Evolutionary conservation across 2,113 vertebrate species (phyloP), one percentile per base, ranked within the genome.

Genomic region (Holacanthus passer): DNA sequence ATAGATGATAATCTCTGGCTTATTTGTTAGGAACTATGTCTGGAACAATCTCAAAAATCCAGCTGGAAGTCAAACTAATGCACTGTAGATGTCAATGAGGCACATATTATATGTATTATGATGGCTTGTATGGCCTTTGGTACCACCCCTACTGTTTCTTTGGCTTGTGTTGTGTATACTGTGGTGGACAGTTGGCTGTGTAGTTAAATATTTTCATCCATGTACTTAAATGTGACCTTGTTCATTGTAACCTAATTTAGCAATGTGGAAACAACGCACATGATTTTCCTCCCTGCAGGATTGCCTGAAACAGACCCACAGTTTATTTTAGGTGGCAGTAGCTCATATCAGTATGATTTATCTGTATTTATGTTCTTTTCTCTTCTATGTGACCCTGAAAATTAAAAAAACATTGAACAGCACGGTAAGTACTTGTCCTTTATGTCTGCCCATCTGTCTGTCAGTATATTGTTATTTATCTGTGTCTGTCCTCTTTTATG

Each of bases 341-440:
- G 16, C 13, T 60, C 7, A 8, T 19, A 50, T 82, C 29, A 32
- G 7, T 50, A 11, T 65, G 3, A 66, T 43, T 83, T 12, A 82
- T 68, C 41, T 78, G 7, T 68, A 1, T 82, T 71, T 69, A 1
- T 87, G 7, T 77, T 81, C 32, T 67, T 59, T 45, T 87, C 45
- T 83, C 45, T 80, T 85, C 32, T 39, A 81, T 89, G 81, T 85
- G 73, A 9, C 48, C 31, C 29, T 79, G 84, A 35, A 79, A 47
- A 37, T 24, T 4, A 41, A 47, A 52, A 2, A 66, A 75, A 59
- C 29, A 4, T 24, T 39, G 45, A 85, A 74, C 70, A 94, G 93
- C 78, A 94, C 91, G 24, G 93, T 94, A 89, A 83, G 91, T 67
- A 17, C 13, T 53, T 5, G 47, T 43, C 16, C 2, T 79, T 64